A percentile compares a stretch with the other conserved stretches of the same genome.
Evolutionary conservation across 1,140 invertebrate genomes (phyloP).

Genomic region (Dinothrombium tinctorium): DNA sequence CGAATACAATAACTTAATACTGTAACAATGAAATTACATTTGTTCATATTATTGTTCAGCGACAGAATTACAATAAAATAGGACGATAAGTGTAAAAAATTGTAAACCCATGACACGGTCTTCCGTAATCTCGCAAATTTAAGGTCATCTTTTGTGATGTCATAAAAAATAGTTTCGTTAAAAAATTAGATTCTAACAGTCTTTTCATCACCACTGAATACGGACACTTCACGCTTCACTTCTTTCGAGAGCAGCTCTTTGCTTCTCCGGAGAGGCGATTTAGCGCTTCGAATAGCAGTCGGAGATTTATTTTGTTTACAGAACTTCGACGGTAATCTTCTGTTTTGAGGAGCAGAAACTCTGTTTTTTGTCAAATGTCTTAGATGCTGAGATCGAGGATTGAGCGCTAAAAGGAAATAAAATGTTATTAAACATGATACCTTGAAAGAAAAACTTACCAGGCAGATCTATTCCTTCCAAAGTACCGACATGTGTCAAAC

Average conservation of each 20-base stretch:
- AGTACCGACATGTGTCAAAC: not conserved
- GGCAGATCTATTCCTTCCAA: not conserved
- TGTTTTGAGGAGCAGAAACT: slow-evolving; percentile 8
- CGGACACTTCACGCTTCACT: no score
- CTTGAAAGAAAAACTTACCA: not conserved
- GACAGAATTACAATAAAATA: no score
- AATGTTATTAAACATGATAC: not conserved
- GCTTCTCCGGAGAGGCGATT: not conserved
- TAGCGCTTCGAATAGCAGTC: not conserved
- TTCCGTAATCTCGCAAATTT: no score
- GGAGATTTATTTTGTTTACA: not conserved
- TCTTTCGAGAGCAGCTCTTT: not conserved
- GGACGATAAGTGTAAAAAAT: no score
- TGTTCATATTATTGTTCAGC: no score
- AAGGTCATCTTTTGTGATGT: no score
- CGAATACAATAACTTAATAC: no score
- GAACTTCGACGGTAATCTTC: slow-evolving; percentile 8
- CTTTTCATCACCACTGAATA: no score
- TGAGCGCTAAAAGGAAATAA: not conserved
- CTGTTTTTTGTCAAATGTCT: slow-evolving; percentile 15
- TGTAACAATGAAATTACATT: no score
- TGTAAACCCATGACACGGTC: no score
- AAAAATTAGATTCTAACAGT: not conserved
- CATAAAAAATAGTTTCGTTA: no score
- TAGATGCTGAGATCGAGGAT: not conserved